Base-by-base conservation (phyloP, 2,797 vertebrate genomes). In the Esox masquinongy region DNA sequence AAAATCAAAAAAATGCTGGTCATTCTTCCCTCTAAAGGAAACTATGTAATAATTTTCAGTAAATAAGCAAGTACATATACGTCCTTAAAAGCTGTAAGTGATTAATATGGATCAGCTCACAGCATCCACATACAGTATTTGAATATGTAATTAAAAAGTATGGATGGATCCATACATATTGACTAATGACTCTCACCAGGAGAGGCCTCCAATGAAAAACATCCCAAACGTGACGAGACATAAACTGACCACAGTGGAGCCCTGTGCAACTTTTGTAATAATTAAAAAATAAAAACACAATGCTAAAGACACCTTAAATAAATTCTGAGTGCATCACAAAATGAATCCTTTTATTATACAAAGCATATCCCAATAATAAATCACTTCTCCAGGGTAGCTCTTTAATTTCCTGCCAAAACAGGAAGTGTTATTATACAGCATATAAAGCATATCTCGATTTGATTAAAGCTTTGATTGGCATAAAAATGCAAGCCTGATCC, bases 121-220 rank as follows among this genome's bases (percentile, higher is more conserved):
- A 83, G 72, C 74, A 77, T 82, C 79, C 81, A 76, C 81, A 64
- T 82, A 78, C 29, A 31, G 29, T 31, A 1, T 84, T 86, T 86
- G 83, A 89, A 85, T 86, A 83, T 83, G 79, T 84, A 88, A 88
- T 88, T 87, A 87, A 81, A 83, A 75, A 87, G 76, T 43, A 71
- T 71, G 74, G 61, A 17, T 64, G 22, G 76, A 90, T 88, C 80
- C 73, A 83, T 77, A 79, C 80, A 80, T 75, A 79, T 74, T 78
- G 84, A 84, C 79, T 77, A 77, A 86, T 84, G 84, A 83, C 83
- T 86, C 22, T n/a, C 61, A 50, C 67, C 16, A 77, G 5, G 29
- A 80, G 68, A 83, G 31, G 31, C 22, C 56, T 70, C 53, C 84
- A 78, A 85, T 84, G 74, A 85, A 86, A 83, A 79, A 66, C 71